Evolutionary conservation across 2,888 invertebrate genomes (phyloP), one percentile per base, ranked within the genome.

Genomic region (Apoda limacodes): DNA sequence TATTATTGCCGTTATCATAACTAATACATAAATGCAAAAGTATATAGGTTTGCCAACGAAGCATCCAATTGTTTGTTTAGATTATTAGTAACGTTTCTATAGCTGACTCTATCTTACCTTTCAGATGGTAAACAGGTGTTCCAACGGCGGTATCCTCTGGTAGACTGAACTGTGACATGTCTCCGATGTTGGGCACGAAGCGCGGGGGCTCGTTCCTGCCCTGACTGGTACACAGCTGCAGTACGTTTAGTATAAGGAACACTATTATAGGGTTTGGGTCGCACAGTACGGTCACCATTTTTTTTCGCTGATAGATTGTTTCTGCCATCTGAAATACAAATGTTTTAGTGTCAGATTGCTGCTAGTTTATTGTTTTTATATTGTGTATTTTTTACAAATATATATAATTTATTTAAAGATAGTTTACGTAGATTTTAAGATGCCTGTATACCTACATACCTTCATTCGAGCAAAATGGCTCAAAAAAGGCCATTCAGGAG

Each of bases 91-190:
- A n/a, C n/a, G n/a, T n/a, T n/a, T n/a, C n/a, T n/a, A n/a, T n/a
- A n/a, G n/a, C n/a, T n/a, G n/a, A n/a, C n/a, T n/a, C n/a, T n/a
- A n/a, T n/a, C n/a, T 75, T 75, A 82, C 89, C 90, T 81, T 85
- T 86, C 21, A 90, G 78, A 45, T 88, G 88, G 66, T 90, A 91
- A 2, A 91, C 87, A 0, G 89, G 88, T 34, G 88, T 87, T 19
- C 90, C 91, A 7, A 89, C 86, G 20, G 83, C 82, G 2, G 90
- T 89, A 46, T 90, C 85, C 60, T 92, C 92, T 6, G 86, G 82
- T 7, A 92, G 62, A 33, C 86, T 85, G 52, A 92, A 87, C 37
- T 87, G 83, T 2, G 88, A 84, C 89, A 92, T 90, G 55, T 92
- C 92, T 2, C 92, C 91, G 2, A 72, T 70, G 42, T 88, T 88